Conservation (phyloP, 2,113 vertebrate genomes). For the Hiodon tergisus region DNA sequence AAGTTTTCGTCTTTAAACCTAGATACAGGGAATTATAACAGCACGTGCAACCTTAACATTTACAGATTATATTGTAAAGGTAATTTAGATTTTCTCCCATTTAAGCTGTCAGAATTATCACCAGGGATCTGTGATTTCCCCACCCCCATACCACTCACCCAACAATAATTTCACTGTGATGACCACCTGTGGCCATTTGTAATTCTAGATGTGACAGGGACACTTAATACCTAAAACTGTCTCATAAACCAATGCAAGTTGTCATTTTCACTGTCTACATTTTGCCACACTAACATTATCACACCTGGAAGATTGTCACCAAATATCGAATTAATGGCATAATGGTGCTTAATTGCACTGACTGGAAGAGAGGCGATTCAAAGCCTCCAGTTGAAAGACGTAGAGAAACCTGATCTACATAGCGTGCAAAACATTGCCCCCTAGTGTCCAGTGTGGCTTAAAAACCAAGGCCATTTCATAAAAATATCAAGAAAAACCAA, state of each 20-base stretch:
- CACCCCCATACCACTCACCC: neutral
- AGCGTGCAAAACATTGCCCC: conserved; percentile 18
- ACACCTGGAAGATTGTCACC: neutral
- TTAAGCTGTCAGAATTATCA: too few relatives aligned
- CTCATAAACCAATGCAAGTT: neutral
- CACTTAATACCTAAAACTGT: neutral
- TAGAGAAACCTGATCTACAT: neutral
- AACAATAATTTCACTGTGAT: conserved; percentile 5
- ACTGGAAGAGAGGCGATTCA: neutral
- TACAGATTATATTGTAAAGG: too few relatives aligned
- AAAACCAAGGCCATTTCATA: neutral
- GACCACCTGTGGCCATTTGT: neutral
- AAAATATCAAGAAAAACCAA: neutral
- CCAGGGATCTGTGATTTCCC: too few relatives aligned
- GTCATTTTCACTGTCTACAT: neutral
- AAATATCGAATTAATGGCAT: neutral
- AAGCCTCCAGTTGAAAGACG: neutral
- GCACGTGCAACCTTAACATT: too few relatives aligned
- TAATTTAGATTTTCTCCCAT: too few relatives aligned
- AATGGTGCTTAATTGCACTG: neutral
- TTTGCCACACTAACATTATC: neutral
- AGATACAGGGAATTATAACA: too few relatives aligned
- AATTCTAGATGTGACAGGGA: neutral
- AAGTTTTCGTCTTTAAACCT: too few relatives aligned
- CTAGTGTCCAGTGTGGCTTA: neutral